Base-by-base conservation (phyloP, 2,797 vertebrate species). In the Lycodopsis pacificus region DNA sequence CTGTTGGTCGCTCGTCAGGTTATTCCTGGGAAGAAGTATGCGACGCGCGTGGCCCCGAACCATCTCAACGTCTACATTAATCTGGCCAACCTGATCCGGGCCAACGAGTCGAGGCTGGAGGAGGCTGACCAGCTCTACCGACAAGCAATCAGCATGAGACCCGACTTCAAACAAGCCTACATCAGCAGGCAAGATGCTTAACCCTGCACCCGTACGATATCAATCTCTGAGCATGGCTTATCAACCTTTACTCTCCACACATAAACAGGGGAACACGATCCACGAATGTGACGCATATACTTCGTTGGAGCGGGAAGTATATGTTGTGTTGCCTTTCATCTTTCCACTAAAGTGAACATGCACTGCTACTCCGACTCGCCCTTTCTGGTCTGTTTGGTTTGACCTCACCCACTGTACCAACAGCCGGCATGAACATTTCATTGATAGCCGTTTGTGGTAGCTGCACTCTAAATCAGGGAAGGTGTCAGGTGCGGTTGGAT, bases 41-140 rank as follows among this genome's bases (percentile, higher is more conserved):
- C 98, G 3, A 97, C 98, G 5, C 97, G 98, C 27, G 97, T 99
- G 85, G 98, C 98, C 30, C 98, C 98, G 7, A 99, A 99, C 90
- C 98, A 99, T 73, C 94, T 99, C 25, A 99, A 99, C 65, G 98
- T 99, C 81, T 99, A 99, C 93, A 99, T 99, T 78, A 99, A 99
- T 87, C 95, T 99, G 84, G 98, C 98, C 67, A 99, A 99, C 88
- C 92, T 99, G 86, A 99, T 99, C 83, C 95, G 98, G 30, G 92
- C 96, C 53, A 98, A 99, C 2, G 97, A 99, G 56, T 99, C 98
- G 0, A 96, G 98, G 0, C 94, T 99, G 12, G 98, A 99, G 86
- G 98, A 99, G 93, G 98, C 98, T 0, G 98, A 99, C 92, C 98
- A 99, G 76, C 96, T 99, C 2, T 99, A 99, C 89, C 94, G 97